Percentiles rank a stretch among this genome's conserved stretches.
These are phyloP conservation scores for Erpobdella octoculata DNA, from an alignment of 2,888 invertebrate genomes.

Conservation along the genomic window DNA sequence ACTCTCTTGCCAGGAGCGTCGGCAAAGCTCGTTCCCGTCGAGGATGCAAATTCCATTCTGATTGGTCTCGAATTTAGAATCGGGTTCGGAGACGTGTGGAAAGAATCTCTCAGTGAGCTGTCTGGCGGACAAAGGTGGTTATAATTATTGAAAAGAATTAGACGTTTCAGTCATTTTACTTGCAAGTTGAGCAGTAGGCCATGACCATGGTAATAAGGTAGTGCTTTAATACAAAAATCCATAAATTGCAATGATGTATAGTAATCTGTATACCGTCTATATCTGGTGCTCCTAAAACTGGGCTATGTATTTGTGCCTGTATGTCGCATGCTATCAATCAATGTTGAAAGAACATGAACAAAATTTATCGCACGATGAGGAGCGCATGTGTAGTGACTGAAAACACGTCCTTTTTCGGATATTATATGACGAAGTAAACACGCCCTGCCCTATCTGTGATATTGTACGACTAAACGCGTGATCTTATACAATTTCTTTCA, in stretches of 20 bases:
- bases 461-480: not conserved
- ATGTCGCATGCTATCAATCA: too few species aligned
- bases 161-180: not conserved
- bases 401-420: not conserved
- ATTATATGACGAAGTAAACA: not conserved
- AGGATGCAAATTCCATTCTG: slow-evolving; percentile 65
- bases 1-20: slow-evolving; percentile 81
- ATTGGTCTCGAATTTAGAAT: slow-evolving; percentile 76
- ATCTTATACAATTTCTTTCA: not conserved
- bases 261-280: too few species aligned
- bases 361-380: too few species aligned
- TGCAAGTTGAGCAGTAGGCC: too few species aligned
- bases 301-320: too few species aligned
- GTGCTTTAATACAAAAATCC: too few species aligned
- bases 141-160: not conserved
- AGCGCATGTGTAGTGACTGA: too few species aligned
- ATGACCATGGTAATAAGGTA: too few species aligned
- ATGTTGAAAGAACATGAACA: too few species aligned
- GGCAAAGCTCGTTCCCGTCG: slow-evolving; percentile 70
- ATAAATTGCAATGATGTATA: too few species aligned
- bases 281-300: too few species aligned
- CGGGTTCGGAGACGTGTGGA: slow-evolving; percentile 86
- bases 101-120: slow-evolving; percentile 86
- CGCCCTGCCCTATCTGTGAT: too few species aligned
- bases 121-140: slow-evolving; percentile 83